Conservation (phyloP, 2,888 invertebrate species). For the Biston betularia region DNA sequence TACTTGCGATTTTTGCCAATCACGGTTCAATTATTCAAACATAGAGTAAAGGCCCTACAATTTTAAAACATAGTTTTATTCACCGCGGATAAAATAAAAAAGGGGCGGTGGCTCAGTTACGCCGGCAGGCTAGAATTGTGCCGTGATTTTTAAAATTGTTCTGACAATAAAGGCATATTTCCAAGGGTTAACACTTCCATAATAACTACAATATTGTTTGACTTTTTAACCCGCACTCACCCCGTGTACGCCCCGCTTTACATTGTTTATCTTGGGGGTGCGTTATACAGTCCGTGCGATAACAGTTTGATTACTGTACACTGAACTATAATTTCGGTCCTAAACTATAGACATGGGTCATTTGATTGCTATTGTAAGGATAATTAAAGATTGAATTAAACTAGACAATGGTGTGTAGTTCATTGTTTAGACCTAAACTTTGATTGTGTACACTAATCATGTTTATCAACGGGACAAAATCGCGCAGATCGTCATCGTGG, state of each 20-base stretch:
- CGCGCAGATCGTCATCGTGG: no score
- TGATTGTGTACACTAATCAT: background rate
- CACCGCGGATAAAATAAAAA: no score
- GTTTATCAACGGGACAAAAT: background rate
- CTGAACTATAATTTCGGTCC: slow-evolving; percentile 28
- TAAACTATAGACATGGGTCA: slow-evolving; percentile 31
- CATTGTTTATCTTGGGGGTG: slow-evolving; percentile 46
- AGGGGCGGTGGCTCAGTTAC: no score
- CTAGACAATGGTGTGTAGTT: slow-evolving; percentile 9
- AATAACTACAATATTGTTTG: no score
- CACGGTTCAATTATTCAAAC: no score
- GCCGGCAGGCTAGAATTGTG: no score
- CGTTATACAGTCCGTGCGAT: slow-evolving; percentile 43
- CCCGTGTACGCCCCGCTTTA: slow-evolving; percentile 2
- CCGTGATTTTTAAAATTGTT: no score
- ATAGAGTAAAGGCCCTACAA: no score
- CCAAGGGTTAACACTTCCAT: no score
- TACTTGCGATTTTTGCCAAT: no score
- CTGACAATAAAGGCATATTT: no score
- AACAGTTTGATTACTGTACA: slow-evolving; percentile 45
- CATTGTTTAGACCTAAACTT: slow-evolving; percentile 1
- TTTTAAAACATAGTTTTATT: no score
- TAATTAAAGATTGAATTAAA: slow-evolving; percentile 22
- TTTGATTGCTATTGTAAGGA: slow-evolving; percentile 14
- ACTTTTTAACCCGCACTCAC: background rate